Base-by-base conservation (phyloP, 2,888 invertebrate species). In the Biston stratarius region DNA sequence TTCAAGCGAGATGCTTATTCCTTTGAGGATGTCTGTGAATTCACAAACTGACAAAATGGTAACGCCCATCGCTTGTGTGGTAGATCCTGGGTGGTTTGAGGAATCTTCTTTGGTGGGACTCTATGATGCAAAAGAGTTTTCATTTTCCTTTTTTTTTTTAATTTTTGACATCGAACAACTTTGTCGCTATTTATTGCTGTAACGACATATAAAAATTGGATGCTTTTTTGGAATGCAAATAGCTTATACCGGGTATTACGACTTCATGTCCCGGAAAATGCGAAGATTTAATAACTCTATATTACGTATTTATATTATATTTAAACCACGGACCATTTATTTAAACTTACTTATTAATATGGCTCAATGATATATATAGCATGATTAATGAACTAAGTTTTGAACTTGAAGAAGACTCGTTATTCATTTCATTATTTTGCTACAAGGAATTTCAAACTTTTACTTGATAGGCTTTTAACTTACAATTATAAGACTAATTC, bases 31-130 rank as follows among this genome's bases (percentile, higher is more conserved):
- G 83, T 83, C 81, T 85, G 74, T 82, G 76, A 76, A 88, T 91
- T 92, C 87, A 87, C 70, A 70, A 84, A 77, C 84, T 91, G 91
- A 92, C 91, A 92, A 89, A 87, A 89, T 87, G 84, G 91, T 74
- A 78, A 91, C 93, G 92, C 93, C 94, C 92, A 84, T 84, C 71
- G 74, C 78, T 85, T 87, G 90, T 88, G 93, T 91, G 94, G 93
- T 79, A 86, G 72, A 77, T 71, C 89, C 78, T 93, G 94, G 94
- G 93, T 93, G 94, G 93, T 74, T 83, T 52, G 44, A 59, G 38
- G 59, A 63, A 48, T 57, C 53, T 57, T 55, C 68, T 64, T 70
- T 67, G 69, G 67, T 69, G 67, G 64, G 53, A 59, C 9, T 38
- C 52, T 38, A 9, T 38, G 38, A 38, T 38, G 38, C 52, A 10